phyloP scores from a whole-genome alignment of 2,113 vertebrate species.

The Dolichallabes microphthalmus region DNA sequence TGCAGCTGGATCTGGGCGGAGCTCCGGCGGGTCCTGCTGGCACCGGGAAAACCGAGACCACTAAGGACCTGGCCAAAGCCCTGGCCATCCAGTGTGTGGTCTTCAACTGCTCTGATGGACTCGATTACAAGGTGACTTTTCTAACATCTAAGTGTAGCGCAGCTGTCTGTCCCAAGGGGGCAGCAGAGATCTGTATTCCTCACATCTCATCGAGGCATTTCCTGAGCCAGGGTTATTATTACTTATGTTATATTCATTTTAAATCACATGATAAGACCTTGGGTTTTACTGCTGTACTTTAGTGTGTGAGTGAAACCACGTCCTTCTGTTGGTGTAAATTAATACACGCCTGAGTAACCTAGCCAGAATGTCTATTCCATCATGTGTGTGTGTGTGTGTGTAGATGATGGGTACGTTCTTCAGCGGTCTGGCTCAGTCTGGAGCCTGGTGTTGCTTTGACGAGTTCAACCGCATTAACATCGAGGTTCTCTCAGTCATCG shows the following conservation, averaged over 20 bases:
- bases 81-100: constrained; percentile 88
- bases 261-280: background rate
- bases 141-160: too few species aligned
- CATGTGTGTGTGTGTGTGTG: constrained; percentile 49
- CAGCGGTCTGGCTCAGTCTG: constrained; percentile 81
- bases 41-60: constrained; percentile 87
- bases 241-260: background rate
- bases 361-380: background rate
- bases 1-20: constrained; percentile 85
- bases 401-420: constrained; percentile 87
- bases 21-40: constrained; percentile 86
- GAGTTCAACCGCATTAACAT: constrained; percentile 85
- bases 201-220: too few species aligned
- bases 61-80: constrained; percentile 85
- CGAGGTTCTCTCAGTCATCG: constrained; percentile 83
- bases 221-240: background rate
- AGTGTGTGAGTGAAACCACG: background rate
- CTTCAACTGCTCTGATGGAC: constrained; percentile 88
- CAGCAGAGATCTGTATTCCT: constrained; percentile 37
- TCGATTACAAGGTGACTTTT: constrained; percentile 87
- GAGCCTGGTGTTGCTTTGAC: constrained; percentile 83
- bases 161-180: constrained; percentile 57
- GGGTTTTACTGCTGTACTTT: background rate
- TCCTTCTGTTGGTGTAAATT: constrained; percentile 13
- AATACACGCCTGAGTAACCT: background rate